Evolutionary conservation across 2,113 vertebrate species (phyloP).

Genomic region (Muntiacus reevesi): DNA sequence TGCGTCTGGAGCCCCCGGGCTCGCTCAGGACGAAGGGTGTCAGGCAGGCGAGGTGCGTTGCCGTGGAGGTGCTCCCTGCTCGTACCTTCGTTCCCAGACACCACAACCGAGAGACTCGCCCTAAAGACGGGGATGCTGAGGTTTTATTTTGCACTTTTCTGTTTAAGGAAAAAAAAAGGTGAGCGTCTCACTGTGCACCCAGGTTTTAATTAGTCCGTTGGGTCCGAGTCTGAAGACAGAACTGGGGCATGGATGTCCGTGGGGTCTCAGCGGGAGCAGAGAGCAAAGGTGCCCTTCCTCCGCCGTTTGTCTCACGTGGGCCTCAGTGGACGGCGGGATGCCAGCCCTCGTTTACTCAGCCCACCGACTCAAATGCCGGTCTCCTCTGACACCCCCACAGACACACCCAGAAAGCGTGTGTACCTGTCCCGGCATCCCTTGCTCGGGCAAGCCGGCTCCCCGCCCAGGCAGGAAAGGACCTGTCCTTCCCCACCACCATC

Average conservation of each 20-base stretch:
- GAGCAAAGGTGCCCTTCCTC: not conserved
- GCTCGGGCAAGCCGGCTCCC: not conserved
- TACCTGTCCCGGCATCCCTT: fast-evolving
- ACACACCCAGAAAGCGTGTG: fast-evolving
- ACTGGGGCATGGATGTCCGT: fast-evolving
- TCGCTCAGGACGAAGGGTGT: fast-evolving
- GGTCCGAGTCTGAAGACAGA: not conserved
- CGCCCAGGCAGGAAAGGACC: not conserved
- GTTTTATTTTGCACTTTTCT: not conserved
- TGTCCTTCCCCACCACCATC: fast-evolving
- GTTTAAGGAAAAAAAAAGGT: not conserved
- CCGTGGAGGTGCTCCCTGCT: fast-evolving
- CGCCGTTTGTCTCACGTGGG: fast-evolving
- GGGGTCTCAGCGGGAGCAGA: not conserved
- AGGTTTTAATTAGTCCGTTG: not conserved
- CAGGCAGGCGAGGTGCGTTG: not conserved
- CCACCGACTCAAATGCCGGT: not conserved
- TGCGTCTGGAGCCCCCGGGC: not conserved
- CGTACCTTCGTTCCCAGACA: fast-evolving
- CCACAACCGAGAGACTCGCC: not conserved
- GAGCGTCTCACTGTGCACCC: not conserved
- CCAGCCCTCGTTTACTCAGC: fast-evolving
- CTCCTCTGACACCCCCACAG: not conserved
- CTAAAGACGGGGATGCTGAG: not conserved
- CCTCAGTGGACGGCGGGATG: fast-evolving